Base-by-base conservation (phyloP, 2,113 vertebrate genomes). In the Passer domesticus region DNA sequence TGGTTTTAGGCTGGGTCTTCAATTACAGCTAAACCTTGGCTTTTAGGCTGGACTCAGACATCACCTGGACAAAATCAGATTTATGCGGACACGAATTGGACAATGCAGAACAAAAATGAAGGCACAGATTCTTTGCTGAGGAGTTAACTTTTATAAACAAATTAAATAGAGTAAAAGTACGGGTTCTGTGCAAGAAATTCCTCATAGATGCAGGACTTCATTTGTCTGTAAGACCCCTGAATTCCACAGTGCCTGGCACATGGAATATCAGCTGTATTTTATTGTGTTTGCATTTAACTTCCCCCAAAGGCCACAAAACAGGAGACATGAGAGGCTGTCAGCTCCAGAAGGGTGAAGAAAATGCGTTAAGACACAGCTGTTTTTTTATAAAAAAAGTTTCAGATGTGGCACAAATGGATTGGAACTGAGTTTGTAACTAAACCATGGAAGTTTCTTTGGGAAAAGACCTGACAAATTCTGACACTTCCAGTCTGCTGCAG, bases 311-410 rank as follows among this genome's bases (percentile, higher is more conserved):
- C 56, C 64, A 50, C 1, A 6, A 16, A 49, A 27, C 35, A 22
- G 50, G 68, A 89, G 78, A 37, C 7, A 4, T 3, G 5, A 23
- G 43, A 53, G 67, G 76, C 63, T 50, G 10, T 4, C 30, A 21
- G 16, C 60, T 39, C 39, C 30, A 59, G 25, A 90, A 43, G 25
- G 76, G 63, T 20, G 31, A 62, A 56, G 55, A 82, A 73, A 58
- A 69, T 0, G 2, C 50, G 4, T n/a, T 6, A 33, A 55, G 46
- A 31, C 8, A 13, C 10, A 75, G 30, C 46, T 39, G 10, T 11
- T 39, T 39, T 39, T 39, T 39, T 39, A 47, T n/a, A 75, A 83
- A 47, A 64, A 0, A 31, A 64, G 5, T 46, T 24, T 60, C 70
- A 41, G 66, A 11, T 7, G 10, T 16, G 53, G 78, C n/a, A 47